These are phyloP conservation scores for Leptopilina drosophilae DNA, from an alignment of 2,888 invertebrate species.

Conservation along the genomic window DNA sequence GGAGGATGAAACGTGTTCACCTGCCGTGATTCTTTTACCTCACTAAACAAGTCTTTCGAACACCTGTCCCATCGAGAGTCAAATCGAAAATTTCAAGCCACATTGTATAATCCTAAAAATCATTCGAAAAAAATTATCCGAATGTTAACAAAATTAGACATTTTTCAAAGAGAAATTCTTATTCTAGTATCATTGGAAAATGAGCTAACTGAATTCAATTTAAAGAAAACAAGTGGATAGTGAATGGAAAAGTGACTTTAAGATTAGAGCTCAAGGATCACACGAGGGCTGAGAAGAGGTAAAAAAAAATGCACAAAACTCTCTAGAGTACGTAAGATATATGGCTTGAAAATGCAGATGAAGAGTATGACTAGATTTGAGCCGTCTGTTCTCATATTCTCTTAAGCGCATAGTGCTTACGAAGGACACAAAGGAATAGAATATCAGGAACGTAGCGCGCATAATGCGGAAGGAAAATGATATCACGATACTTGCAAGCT, in stretches of 20 bases:
- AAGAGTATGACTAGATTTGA: conserved; percentile 25
- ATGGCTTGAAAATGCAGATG: conserved; percentile 27
- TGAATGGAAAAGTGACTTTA: conserved; percentile 18
- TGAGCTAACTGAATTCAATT: conserved; percentile 9
- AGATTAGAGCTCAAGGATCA: conserved; percentile 23
- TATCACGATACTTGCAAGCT: background rate
- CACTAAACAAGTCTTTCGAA: background rate
- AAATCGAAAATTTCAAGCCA: background rate
- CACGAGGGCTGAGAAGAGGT: no score
- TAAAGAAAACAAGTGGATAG: conserved; percentile 4
- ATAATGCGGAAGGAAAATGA: conserved; percentile 47
- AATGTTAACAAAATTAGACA: background rate
- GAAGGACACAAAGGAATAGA: conserved; percentile 53
- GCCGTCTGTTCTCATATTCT: conserved; percentile 50
- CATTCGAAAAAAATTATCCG: background rate
- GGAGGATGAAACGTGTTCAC: conserved; percentile 32
- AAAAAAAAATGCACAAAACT: conserved; percentile 8
- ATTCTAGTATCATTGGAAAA: background rate
- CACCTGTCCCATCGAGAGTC: conserved; percentile 35
- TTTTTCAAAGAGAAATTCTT: background rate
- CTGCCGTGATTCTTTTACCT: conserved; percentile 31
- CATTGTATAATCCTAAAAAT: background rate
- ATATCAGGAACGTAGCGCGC: conserved; percentile 50
- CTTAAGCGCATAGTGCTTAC: conserved; percentile 46
- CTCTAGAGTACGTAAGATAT: conserved; percentile 7